A percentile compares a stretch with the other conserved stretches of the same genome.
phyloP scores from a whole-genome alignment of 2,113 vertebrate genomes.

The Pantherophis guttatus region DNA sequence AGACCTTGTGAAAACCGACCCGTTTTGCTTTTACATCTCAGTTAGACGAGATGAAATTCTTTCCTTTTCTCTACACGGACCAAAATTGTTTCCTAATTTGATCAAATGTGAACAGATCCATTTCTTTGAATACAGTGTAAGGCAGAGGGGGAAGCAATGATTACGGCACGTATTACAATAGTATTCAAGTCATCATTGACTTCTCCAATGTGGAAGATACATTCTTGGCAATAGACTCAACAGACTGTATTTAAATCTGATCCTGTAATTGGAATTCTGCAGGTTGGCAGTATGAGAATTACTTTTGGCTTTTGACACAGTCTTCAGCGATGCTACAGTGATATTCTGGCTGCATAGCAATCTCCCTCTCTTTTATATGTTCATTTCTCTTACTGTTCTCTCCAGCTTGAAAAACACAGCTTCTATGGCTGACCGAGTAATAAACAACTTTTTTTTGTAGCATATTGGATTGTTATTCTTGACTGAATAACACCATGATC shows the following conservation, averaged over 20 bases:
- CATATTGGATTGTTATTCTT: background rate
- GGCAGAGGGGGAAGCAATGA: background rate
- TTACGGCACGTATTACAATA: background rate
- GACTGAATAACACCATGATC: background rate
- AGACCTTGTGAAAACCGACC: constrained; percentile 50
- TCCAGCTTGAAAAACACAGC: constrained; percentile 39
- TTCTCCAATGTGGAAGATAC: constrained; percentile 34
- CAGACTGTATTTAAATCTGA: constrained; percentile 52
- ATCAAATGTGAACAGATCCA: constrained; percentile 46
- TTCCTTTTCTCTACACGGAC: constrained; percentile 29
- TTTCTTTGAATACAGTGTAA: constrained; percentile 48
- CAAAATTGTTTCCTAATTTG: constrained; percentile 28
- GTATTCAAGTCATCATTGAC: background rate
- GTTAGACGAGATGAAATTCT: constrained; percentile 37
- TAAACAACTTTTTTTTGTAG: constrained; percentile 5
- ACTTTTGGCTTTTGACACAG: constrained; percentile 38
- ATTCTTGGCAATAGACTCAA: constrained; percentile 42
- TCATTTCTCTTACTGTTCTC: constrained; percentile 51
- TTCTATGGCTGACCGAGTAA: constrained; percentile 14
- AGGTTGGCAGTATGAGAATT: constrained; percentile 19
- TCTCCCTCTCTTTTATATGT: constrained; percentile 17
- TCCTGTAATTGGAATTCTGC: constrained; percentile 53
- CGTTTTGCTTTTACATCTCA: constrained; percentile 38
- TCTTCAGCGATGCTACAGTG: constrained; percentile 31
- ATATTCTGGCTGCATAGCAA: constrained; percentile 26